A percentile compares a stretch with the other conserved stretches of the same genome.
Conservation (phyloP, 2,888 invertebrate species). For the Shargacucullia verbasci region DNA sequence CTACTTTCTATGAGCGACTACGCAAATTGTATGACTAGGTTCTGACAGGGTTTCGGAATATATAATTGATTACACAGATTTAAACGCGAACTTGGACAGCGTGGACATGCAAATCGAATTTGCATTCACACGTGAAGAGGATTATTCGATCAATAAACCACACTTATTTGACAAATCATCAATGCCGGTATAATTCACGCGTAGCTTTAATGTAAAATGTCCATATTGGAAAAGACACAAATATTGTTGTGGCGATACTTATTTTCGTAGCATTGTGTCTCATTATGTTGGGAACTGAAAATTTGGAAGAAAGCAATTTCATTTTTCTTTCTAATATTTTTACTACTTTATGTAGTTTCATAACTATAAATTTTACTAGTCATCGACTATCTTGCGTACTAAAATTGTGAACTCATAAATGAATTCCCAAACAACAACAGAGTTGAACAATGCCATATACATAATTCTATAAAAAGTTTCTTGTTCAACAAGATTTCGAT, state of each 20-base stretch:
- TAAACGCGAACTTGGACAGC: slow-evolving; percentile 40
- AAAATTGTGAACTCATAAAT: not conserved
- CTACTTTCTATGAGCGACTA: slow-evolving; percentile 56
- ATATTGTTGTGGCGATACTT: too few species aligned
- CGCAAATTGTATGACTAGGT: slow-evolving; percentile 59
- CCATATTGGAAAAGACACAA: too few species aligned
- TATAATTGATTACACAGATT: slow-evolving; percentile 36
- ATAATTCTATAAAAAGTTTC: slow-evolving; percentile 11
- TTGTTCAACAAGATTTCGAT: slow-evolving; percentile 42
- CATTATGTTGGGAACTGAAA: too few species aligned
- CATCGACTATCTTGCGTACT: too few species aligned
- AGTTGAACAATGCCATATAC: slow-evolving; percentile 5
- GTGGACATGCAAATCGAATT: slow-evolving; percentile 40
- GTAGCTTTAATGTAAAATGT: too few species aligned
- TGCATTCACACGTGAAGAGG: slow-evolving; percentile 34
- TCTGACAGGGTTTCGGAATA: slow-evolving; percentile 46
- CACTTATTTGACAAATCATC: too few species aligned
- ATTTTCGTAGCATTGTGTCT: too few species aligned
- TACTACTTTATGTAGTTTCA: too few species aligned
- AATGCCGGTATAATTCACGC: too few species aligned
- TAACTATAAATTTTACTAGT: too few species aligned
- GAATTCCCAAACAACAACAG: slow-evolving; percentile 10
- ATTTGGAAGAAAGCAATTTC: too few species aligned
- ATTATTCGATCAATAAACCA: slow-evolving; percentile 14
- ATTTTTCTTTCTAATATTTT: too few species aligned